These are phyloP conservation scores for Ischnura elegans DNA, from an alignment of 2,888 invertebrate genomes.

Conservation along the genomic window DNA sequence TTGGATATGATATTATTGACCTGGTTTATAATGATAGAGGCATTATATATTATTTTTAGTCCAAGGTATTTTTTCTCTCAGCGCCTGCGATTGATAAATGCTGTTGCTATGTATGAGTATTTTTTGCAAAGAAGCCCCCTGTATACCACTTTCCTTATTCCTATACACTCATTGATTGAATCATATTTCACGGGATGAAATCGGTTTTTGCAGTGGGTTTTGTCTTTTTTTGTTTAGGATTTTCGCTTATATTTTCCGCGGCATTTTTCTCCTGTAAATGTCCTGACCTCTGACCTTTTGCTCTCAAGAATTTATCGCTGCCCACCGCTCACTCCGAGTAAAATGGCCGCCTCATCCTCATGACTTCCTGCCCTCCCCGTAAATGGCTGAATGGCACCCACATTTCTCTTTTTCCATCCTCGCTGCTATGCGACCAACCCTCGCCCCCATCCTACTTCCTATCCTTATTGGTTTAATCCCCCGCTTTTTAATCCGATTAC, in stretches of 20 bases:
- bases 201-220: neutral
- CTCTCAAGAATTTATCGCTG: neutral
- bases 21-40: no score
- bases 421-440: neutral
- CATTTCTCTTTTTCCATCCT: neutral
- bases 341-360: neutral
- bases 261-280: neutral
- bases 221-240: neutral
- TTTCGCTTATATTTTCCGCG: neutral
- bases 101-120: no score
- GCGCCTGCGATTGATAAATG: no score
- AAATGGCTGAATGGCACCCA: neutral
- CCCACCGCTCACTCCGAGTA: neutral
- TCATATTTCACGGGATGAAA: neutral
- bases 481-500: constrained; percentile 42
- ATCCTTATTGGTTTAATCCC: constrained; percentile 5
- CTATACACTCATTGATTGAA: neutral
- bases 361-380: neutral
- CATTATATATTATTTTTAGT: no score
- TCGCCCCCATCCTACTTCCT: neutral
- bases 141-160: neutral
- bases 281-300: constrained; percentile 22
- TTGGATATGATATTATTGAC: no score
- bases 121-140: no score
- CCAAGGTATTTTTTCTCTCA: no score